These are phyloP conservation scores for Spisula subtruncata DNA, from an alignment of 2,888 invertebrate genomes.

Conservation along the genomic window DNA sequence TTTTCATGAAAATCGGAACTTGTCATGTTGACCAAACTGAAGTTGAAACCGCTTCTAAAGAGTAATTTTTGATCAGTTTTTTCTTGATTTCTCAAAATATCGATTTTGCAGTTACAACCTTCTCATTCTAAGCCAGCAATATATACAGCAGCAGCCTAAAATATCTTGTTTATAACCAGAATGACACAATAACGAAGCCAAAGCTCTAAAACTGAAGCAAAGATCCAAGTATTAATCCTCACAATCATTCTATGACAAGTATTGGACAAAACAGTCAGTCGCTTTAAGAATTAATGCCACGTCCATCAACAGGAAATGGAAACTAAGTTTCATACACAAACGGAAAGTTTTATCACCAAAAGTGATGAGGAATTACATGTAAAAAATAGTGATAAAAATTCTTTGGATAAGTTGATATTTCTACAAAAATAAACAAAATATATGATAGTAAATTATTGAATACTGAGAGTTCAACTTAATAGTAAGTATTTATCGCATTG, in stretches of 20 bases:
- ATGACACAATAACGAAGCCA: not conserved
- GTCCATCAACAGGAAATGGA: slow-evolving; percentile 23
- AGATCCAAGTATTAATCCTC: slow-evolving; percentile 1
- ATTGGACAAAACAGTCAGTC: slow-evolving; percentile 25
- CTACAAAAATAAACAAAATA: not conserved
- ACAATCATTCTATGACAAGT: slow-evolving; percentile 14
- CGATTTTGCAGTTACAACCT: too few relatives aligned
- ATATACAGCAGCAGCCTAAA: too few relatives aligned
- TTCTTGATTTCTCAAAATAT: too few relatives aligned
- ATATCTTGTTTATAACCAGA: not conserved
- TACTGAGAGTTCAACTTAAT: not conserved
- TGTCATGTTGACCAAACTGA: too few relatives aligned
- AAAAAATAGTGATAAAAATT: slow-evolving; percentile 6
- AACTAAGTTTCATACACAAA: not conserved
- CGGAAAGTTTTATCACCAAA: not conserved
- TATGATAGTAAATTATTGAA: not conserved
- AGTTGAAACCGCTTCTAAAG: too few relatives aligned
- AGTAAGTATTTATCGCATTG: not conserved
- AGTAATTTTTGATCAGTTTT: too few relatives aligned
- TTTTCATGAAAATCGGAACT: too few relatives aligned
- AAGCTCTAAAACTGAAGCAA: slow-evolving; percentile 9
- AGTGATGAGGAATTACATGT: slow-evolving; percentile 1
- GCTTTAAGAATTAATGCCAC: slow-evolving; percentile 34
- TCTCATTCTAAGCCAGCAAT: too few relatives aligned
- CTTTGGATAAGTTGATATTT: not conserved